Evolutionary conservation across 2,888 invertebrate species (phyloP), one percentile per base, ranked within the genome.

Genomic region (Gryllus longicercus): DNA sequence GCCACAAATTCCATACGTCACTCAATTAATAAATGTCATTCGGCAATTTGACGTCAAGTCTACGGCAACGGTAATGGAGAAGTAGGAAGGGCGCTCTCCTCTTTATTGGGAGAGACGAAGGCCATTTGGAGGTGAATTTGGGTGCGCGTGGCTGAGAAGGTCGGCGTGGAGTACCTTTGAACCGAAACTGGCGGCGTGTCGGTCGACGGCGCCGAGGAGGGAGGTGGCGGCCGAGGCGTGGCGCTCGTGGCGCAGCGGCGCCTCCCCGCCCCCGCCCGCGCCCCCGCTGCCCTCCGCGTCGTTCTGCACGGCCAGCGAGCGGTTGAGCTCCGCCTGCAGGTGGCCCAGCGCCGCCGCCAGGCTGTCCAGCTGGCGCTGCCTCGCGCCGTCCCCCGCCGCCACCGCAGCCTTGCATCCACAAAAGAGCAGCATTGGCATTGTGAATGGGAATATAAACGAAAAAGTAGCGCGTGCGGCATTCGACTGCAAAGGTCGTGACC

Each of bases 251-350:
- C 21, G 75, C 23, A 80, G 63, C 14, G 76, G 76, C 51, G 76
- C 50, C 38, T 49, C 75, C 18, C 78, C 80, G 21, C 76, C 77
- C 25, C 50, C 77, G 3, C 74, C n/a, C 75, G 2, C 25, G 77
- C 49, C 77, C 10, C 49, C 50, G 49, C 11, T 10, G 16, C 49
- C 77, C 18, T 18, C 14, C n/a, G n/a, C 75, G 50, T 77, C 77
- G 18, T n/a, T 11, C 49, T n/a, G 50, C 11, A 49, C n/a, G n/a
- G 80, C 18, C n/a, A 50, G 51, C 25, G 80, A 79, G 75, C 51
- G 21, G 80, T 80, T 80, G 51, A 76, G 76, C n/a, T 80, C 76
- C 25, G 11, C 25, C 78, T 78, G 78, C 78, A 80, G 25, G 2
- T 50, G 25, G 63, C 51, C 18, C 10, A 77, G 21, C 49, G 77